These are phyloP conservation scores for Nothocercus nigrocapillus DNA, from an alignment of 2,113 vertebrate genomes.

Conservation along the genomic window DNA sequence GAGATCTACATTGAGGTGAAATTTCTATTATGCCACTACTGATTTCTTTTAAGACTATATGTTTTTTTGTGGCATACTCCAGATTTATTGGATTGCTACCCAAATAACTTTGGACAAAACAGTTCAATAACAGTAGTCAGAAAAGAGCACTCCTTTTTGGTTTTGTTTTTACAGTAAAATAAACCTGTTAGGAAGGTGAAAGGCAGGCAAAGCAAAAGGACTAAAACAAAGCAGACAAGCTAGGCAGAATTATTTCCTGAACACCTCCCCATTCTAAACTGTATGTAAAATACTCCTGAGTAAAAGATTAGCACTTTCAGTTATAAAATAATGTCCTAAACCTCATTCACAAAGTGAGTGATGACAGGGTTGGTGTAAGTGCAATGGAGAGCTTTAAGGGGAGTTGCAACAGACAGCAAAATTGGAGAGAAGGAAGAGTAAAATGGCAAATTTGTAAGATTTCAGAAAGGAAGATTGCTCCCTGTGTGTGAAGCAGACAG, in stretches of 20 bases:
- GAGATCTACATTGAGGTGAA: background rate
- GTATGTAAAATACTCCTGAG: background rate
- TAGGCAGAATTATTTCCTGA: background rate
- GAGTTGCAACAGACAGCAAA: background rate
- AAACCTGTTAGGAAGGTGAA: background rate
- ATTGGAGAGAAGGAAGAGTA: background rate
- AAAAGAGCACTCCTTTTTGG: background rate
- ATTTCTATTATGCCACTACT: background rate
- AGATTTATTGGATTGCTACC: background rate
- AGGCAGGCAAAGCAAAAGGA: background rate
- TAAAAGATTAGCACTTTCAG: background rate
- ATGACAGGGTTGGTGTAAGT: background rate
- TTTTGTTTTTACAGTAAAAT: background rate
- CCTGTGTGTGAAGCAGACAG: fast-evolving
- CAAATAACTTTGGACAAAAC: background rate
- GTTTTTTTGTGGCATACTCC: background rate
- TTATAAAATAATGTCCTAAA: background rate
- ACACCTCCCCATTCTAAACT: background rate
- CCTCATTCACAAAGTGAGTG: background rate
- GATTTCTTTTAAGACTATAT: background rate
- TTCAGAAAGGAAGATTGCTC: background rate
- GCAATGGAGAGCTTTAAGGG: fast-evolving
- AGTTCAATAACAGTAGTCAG: background rate
- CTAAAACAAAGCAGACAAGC: background rate
- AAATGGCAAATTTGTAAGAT: background rate